phyloP scores from a whole-genome alignment of 2,888 invertebrate species.

The Dolichopus griseipennis region DNA sequence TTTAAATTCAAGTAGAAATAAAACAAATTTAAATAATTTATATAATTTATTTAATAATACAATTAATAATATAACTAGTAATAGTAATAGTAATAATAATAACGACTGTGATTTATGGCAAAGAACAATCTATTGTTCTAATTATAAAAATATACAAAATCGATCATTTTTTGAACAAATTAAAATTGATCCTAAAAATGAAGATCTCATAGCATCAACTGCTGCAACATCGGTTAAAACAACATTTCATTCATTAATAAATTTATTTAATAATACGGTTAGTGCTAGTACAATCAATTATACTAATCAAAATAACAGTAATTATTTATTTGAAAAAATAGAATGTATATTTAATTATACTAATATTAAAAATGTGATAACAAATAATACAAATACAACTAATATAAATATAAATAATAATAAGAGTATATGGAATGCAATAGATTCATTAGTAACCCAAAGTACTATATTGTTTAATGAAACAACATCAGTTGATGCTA shows the following conservation, averaged over 20 bases:
- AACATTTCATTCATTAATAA: neutral
- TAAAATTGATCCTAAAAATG: neutral
- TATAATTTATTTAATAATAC: neutral
- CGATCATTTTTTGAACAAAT: conserved; percentile 20
- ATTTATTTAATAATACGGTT: neutral
- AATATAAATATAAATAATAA: neutral
- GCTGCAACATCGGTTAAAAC: neutral
- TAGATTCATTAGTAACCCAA: neutral
- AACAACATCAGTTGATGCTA: neutral
- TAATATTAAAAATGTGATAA: neutral
- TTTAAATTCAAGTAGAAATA: conserved; percentile 8
- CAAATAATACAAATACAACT: neutral
- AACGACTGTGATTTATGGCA: conserved; percentile 27
- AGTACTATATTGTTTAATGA: neutral
- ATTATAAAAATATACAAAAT: conserved; percentile 14
- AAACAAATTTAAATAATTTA: neutral
- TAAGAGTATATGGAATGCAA: neutral
- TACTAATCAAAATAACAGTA: neutral
- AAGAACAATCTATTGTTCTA: conserved; percentile 26
- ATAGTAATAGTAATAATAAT: conserved; percentile 24
- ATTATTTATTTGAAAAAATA: neutral
- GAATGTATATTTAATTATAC: conserved; percentile 5
- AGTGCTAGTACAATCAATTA: neutral
- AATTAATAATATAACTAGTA: conserved; percentile 15
- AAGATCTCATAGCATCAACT: neutral